Base-by-base conservation (phyloP, 1,140 invertebrate species). In the Bombus superbus region DNA sequence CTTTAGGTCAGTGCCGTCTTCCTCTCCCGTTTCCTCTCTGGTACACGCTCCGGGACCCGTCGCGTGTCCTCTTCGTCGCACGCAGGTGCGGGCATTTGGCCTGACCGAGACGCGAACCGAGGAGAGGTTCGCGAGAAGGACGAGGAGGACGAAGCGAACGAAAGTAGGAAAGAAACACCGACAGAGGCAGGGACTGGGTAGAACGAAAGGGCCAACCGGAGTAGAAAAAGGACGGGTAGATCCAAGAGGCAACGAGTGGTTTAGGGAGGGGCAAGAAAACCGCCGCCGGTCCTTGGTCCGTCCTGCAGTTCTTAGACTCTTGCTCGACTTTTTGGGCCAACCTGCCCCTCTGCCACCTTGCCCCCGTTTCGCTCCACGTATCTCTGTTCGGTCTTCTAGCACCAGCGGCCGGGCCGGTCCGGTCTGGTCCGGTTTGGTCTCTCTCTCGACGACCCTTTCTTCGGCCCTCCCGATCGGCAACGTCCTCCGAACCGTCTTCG, bases 1-100 rank as follows among this genome's bases (percentile, higher is more conserved):
- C 93, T 94, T 93, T 94, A 94, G 93, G 94, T 94, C 94, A 94
- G 92, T 94, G 93, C 93, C 94, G 91, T 87, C 91, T 91, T 76
- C 53, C 78, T 74, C 68, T 85, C 68, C 42, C 62, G 64, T 72
- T 32, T 32, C 71, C 59, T 11, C 71, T 22, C 35, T 42, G 53
- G 32, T 40, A 22, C 28, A 22, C 28, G 40, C 57, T 22, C 15
- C 10, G 40, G 72, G 57, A 68, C 59, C 44, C 68, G 40, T 85
- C 80, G 85, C 87, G 89, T 74, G 85, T 84, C 71, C 85, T 88
- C 85, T 84, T 88, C 83, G 88, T 88, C 89, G 76, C 77, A 80
- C 83, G 80, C 69, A 82, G 77, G 53, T 32, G 74, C 35, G 28
- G 28, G 35, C 66, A 40, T 72, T 86, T 59, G 69, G 80, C 42